Percentiles rank a stretch among this genome's conserved stretches.
phyloP scores from a whole-genome alignment of 2,888 invertebrate genomes.

The Aleiodes alternator region DNA sequence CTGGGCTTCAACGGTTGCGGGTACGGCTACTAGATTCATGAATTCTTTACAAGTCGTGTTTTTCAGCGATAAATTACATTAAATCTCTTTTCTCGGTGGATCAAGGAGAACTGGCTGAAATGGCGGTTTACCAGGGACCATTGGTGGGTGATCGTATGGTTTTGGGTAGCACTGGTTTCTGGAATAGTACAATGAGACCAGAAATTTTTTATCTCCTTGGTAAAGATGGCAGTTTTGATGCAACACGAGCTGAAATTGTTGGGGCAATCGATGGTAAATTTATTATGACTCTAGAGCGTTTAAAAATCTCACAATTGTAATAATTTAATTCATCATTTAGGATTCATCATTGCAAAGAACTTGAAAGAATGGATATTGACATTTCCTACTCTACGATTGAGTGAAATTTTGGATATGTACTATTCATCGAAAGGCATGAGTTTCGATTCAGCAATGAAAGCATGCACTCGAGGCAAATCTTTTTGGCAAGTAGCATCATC shows the following conservation, averaged over 20 bases:
- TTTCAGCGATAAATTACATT: neutral
- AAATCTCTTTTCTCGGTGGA: slow-evolving; percentile 46
- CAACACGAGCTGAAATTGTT: slow-evolving; percentile 83
- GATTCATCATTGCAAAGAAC: slow-evolving; percentile 78
- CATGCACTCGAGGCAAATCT: slow-evolving; percentile 78
- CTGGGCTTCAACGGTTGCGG: slow-evolving; percentile 81
- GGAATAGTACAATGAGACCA: slow-evolving; percentile 82
- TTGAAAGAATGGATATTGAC: slow-evolving; percentile 77
- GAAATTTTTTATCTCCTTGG: slow-evolving; percentile 78
- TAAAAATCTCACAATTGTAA: neutral
- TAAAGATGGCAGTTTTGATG: slow-evolving; percentile 78
- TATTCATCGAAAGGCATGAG: slow-evolving; percentile 81
- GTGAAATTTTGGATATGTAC: slow-evolving; percentile 83
- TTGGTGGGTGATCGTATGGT: slow-evolving; percentile 76
- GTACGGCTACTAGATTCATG: slow-evolving; percentile 68
- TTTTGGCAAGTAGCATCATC: slow-evolving; percentile 73
- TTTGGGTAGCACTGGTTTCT: slow-evolving; percentile 79
- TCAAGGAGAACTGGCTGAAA: slow-evolving; percentile 82
- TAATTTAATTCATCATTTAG: slow-evolving; percentile 67
- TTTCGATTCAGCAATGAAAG: slow-evolving; percentile 78
- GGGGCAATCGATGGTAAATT: slow-evolving; percentile 82
- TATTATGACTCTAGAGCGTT: neutral
- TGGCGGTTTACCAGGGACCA: slow-evolving; percentile 81
- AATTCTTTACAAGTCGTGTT: slow-evolving; percentile 3
- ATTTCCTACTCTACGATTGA: slow-evolving; percentile 77